Evolutionary conservation across 2,888 invertebrate species (phyloP), one percentile per base, ranked within the genome.

Genomic region (Parnassius orleans): DNA sequence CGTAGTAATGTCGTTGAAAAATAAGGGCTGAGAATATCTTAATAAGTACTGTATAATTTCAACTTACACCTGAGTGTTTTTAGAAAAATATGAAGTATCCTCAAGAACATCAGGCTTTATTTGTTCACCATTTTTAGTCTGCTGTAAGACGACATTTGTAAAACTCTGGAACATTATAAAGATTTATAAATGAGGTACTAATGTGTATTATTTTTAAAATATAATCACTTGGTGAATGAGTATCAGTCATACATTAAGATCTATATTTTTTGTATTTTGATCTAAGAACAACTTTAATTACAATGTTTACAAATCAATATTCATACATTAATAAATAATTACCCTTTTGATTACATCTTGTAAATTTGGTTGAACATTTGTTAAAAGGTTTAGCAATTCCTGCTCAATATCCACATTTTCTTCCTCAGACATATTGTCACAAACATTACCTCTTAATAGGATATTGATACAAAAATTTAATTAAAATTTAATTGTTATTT

Each of bases 321-420:
- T 53, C 9, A 19, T 44, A 59, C 53, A 57, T 55, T 57, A 57
- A 55, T 66, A 64, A 67, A 72, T 80, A 85, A 84, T 90, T 85
- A 93, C 93, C 83, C 93, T 84, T 81, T 92, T 93, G 73, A 93
- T 88, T 84, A 93, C 92, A 75, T 93, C 93, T 80, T 93, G 93
- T 64, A 93, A 84, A 73, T 92, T 87, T 2, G 93, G 93, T 68
- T 92, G 92, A 41, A 93, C 88, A 74, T 86, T 86, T 14, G 87
- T 84, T 65, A 93, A 72, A 61, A 92, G 83, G 61, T 91, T 80
- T 65, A 86, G 86, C 67, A 93, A 83, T 71, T 93, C 90, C 68
- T 88, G 83, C 65, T 91, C 87, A 68, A 93, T 83, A 72, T 92
- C 92, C 71, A 86, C 70, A 65, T 67, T 73, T 71, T 84, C 86